Conservation (phyloP, 2,113 vertebrate genomes). For the Anguilla japonica region DNA sequence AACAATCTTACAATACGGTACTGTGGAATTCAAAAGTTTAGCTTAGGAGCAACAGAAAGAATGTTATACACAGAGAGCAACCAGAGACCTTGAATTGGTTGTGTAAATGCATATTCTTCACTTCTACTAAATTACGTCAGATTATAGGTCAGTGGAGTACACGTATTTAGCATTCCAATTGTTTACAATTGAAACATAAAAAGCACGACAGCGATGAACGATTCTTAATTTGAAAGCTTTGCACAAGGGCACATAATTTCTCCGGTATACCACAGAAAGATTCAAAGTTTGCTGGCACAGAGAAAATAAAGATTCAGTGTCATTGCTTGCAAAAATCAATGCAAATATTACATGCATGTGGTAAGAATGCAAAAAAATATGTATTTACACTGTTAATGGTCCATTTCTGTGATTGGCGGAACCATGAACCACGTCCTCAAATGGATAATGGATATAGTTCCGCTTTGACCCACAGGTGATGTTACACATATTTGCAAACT, state of each 20-base stretch:
- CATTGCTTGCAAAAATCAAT: too few species aligned
- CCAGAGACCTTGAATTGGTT: background rate
- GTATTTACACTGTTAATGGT: background rate
- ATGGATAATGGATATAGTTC: background rate
- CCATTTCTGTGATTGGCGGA: background rate
- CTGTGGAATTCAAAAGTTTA: background rate
- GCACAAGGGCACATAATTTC: background rate
- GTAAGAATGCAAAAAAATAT: too few species aligned
- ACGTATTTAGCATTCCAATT: background rate
- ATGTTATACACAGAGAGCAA: background rate
- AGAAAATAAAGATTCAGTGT: background rate
- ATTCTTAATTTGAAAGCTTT: background rate
- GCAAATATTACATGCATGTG: too few species aligned
- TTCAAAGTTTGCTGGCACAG: background rate
- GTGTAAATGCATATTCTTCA: conserved; percentile 7
- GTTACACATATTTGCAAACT: background rate
- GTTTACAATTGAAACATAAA: background rate
- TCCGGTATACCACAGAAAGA: background rate
- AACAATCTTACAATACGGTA: background rate
- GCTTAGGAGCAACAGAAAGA: background rate
- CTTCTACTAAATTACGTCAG: conserved; percentile 6
- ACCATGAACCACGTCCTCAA: background rate
- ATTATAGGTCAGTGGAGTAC: background rate
- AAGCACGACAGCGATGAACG: background rate
- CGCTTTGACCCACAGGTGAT: background rate